Base-by-base conservation (phyloP, 2,113 vertebrate species). In the Pedionomus torquatus region DNA sequence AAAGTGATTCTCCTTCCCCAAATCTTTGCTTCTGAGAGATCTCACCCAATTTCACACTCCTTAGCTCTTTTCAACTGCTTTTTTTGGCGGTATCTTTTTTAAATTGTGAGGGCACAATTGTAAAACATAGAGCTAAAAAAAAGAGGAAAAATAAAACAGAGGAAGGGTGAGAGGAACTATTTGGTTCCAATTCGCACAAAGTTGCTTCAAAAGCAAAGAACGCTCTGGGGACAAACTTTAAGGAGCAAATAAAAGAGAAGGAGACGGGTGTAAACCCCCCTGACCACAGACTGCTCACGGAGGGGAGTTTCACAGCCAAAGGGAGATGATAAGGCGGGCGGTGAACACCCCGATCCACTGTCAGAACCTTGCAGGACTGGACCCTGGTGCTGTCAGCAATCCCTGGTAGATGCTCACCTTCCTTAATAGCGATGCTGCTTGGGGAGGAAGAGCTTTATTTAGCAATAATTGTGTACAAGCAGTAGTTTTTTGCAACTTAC, bases 281-380 rank as follows among this genome's bases (percentile, higher is more conserved):
- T 37, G 9, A 23, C 16, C 33, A 55, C 41, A 37, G 44, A 52
- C 3, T 66, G 37, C 20, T 79, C 24, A 15, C 0, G 9, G 54
- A 68, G 26, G 5, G 12, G 13, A 41, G 35, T 57, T 88, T 69
- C 61, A 31, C 44, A 63, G 37, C 1, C 7, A 52, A 61, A 63
- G 14, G 17, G 11, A 52, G 37, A 26, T 3, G 7, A 10, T 66
- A 33, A 49, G n/a, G 30, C 0, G 2, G 17, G 14, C 37, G 8
- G 19, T 33, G 41, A 37, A 26, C 0, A 0, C 16, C 33, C 64
- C 1, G 0, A 30, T 71, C 19, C 37, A 61, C 28, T 68, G 14
- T 31, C 30, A 13, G 23, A 12, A 63, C n/a, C 25, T 91, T 75
- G 17, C 31, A 88, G 71, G 37, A 28, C 10, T 30, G 17, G 23